Base-by-base conservation (phyloP, 2,888 invertebrate species). In the Charanyca ferruginea region DNA sequence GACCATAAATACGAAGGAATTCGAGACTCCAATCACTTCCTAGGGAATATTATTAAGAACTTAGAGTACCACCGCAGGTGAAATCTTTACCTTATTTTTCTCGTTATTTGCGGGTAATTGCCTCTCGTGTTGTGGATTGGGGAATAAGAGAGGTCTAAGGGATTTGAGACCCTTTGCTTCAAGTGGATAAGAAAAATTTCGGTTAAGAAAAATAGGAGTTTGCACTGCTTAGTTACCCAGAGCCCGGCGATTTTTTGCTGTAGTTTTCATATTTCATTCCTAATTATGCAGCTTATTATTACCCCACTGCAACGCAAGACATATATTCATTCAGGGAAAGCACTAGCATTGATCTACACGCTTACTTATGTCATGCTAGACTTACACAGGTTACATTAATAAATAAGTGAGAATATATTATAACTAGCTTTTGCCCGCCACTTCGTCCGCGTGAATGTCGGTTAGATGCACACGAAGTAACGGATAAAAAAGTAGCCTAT, bases 71-170 rank as follows among this genome's bases (percentile, higher is more conserved):
- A 41, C 25, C 38, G 22, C 20, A 74, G 51, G 38, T 66, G 48
- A 55, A 32, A 32, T 41, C 38, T 58, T 32, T 51, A 20, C 57
- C 47, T 55, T 66, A 69, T 75, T 58, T 70, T 73, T 57, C 67
- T 42, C 20, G 35, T 55, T 53, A 68, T 71, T 71, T 58, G 53
- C 38, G 20, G 16, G 41, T 58, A 68, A 71, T 68, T 71, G 28
- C 69, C 48, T 67, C 42, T 52, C 57, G 18, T 48, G 28, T 55
- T 8, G 18, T 23, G 32, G 9, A 45, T 70, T 51, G 32, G 75
- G 51, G 23, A 49, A 11, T 66, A 41, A 38, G 18, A 35, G 16
- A 32, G 16, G 11, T 6, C 25, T 49, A 22, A 16, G 49, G 32
- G 22, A 68, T 49, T 66, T 48, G 8, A 38, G 35, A 22, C 25